Evolutionary conservation across 2,888 invertebrate species (phyloP), one percentile per base, ranked within the genome.

Genomic region (Clistopyga incitator): DNA sequence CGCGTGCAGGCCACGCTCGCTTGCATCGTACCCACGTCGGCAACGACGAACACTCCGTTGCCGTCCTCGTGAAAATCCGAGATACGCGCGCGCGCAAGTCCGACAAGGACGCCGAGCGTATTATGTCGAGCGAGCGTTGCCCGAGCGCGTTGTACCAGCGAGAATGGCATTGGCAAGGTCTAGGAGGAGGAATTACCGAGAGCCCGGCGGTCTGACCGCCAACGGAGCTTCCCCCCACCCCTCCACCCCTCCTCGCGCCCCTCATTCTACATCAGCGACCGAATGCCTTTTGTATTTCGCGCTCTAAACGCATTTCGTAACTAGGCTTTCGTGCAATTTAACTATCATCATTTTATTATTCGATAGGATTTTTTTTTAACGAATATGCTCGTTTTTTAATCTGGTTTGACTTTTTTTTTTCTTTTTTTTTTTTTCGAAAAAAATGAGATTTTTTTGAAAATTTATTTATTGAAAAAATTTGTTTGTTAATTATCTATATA

Each of bases 121-220:
- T 25, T 38, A 68, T 45, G 74, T 74, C 47, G 78, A 75, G 76
- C 81, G 82, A 68, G 84, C 78, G 84, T 84, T 76, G 84, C 81
- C 80, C 84, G 80, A 88, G 84, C 87, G 87, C n/a, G n/a, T n/a
- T n/a, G n/a, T 87, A 88, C 87, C 87, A 89, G 86, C 89, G 87
- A 89, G 90, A 38, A 64, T 91, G 90, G 90, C 90, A 91, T 91
- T 91, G 91, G 79, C 91, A 92, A 92, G 91, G 91, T 91, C 91
- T 91, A 90, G 88, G 52, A 52, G 67, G 52, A 68, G 56, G 54
- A 56, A 52, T 29, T 18, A 61, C 38, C 15, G 71, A 72, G 74
- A 75, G 47, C 61, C 50, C 64, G 50, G 61, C 50, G 18, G 74
- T 52, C 47, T 52, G 74, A 75, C 74, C 74, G 74, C 34, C 74